These are phyloP conservation scores for Dorcus hopei DNA, from an alignment of 2,888 invertebrate genomes.

Conservation along the genomic window DNA sequence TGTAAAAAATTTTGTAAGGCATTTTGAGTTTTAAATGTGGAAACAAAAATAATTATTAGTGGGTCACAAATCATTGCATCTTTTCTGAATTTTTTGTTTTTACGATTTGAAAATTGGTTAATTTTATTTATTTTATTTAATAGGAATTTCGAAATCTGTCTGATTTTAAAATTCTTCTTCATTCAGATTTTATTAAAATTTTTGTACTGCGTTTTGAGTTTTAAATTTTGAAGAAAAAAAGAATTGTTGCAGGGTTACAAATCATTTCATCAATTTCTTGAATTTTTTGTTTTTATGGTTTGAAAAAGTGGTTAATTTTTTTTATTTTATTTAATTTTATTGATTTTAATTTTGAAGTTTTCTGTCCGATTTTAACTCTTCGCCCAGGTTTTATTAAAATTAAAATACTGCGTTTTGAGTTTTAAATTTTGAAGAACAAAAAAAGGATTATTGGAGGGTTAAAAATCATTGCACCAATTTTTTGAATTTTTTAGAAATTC, in stretches of 20 bases:
- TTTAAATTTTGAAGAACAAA: background rate
- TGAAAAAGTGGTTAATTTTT: too few species aligned
- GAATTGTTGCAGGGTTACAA: background rate
- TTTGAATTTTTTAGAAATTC: background rate
- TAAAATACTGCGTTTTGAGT: background rate
- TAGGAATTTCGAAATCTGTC: background rate
- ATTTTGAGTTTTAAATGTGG: background rate
- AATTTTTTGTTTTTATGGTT: background rate
- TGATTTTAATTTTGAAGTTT: background rate
- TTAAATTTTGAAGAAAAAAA: background rate
- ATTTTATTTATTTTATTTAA: too few species aligned
- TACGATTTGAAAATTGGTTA: too few species aligned
- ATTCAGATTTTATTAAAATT: too few species aligned
- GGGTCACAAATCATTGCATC: background rate
- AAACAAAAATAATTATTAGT: too few species aligned
- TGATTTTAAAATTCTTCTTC: background rate
- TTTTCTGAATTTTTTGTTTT: background rate
- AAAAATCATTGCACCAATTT: background rate
- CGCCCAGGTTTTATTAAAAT: too few species aligned
- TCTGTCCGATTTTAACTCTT: too few species aligned
- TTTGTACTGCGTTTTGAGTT: background rate
- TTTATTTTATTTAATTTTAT: background rate
- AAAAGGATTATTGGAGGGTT: too few species aligned
- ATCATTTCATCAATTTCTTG: background rate
- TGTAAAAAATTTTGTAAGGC: background rate